Base-by-base conservation (phyloP, 2,888 invertebrate species). In the Altica lythri region DNA sequence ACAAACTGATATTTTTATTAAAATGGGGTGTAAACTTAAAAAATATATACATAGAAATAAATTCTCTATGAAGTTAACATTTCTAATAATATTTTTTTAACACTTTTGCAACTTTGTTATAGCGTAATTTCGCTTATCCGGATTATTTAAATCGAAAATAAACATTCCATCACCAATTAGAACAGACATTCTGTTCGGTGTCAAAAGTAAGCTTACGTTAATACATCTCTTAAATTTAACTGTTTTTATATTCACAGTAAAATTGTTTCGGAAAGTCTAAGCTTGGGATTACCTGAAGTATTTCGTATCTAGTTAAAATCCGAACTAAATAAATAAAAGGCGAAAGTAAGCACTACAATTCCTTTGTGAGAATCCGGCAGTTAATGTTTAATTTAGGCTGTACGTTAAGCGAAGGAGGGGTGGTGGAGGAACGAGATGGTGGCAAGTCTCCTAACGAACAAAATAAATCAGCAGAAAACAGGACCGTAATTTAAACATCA, bases 391-490 rank as follows among this genome's bases (percentile, higher is more conserved):
- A 55, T 51, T 55, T 42, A 29, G 17, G 35, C 42, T 30, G 25
- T 13, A 40, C 25, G 37, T 25, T 19, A 25, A 19, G 38, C 12
- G n/a, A 17, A 19, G 35, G 8, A 13, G 37, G 29, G 27, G 12
- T n/a, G n/a, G 38, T 14, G n/a, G 12, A 19, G 35, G 8, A 13
- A 32, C 18, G 27, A 9, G 8, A 4, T 34, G 34, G 16, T 34
- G 13, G 34, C 9, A 2, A 44, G 18, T 8, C 19, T 55, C 29
- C 47, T 47, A 55, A 55, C 43, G 49, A 49, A 44, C 25, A 49
- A 55, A 47, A 58, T 55, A 58, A 58, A 58, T 58, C 58, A 58
- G 49, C 43, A 12, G 22, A 58, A 53, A 4, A 16, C 34, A 34
- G 34, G 10, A 2, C 34, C 14, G 34, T 34, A 34, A 2, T 9